A percentile compares a stretch with the other conserved stretches of the same genome.
phyloP scores from a whole-genome alignment of 1,140 invertebrate species.

The Sitophilus oryzae region DNA sequence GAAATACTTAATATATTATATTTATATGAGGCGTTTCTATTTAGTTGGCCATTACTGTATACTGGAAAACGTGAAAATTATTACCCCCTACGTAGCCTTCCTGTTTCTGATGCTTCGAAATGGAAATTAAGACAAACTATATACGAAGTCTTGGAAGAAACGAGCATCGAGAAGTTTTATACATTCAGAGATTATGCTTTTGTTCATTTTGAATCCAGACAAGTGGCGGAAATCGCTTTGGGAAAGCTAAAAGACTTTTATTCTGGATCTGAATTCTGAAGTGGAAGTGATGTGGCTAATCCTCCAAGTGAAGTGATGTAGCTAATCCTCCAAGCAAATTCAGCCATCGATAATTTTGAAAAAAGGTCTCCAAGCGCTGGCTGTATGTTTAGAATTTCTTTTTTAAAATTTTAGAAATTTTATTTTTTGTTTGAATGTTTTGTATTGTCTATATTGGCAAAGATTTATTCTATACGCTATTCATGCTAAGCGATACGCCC shows the following conservation, averaged over 20 bases:
- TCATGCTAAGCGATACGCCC: no score
- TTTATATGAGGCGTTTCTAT: no score
- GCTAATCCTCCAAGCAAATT: constrained; percentile 16
- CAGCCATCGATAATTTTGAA: constrained; percentile 12
- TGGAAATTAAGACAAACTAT: constrained; percentile 44
- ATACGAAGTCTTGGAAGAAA: constrained; percentile 34
- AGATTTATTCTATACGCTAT: no score
- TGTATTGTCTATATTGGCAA: no score
- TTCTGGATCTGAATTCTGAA: neutral
- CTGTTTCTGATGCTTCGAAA: constrained; percentile 21
- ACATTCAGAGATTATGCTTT: constrained; percentile 52
- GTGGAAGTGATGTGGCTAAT: constrained; percentile 17
- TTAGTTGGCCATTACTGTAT: no score
- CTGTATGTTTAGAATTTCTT: no score
- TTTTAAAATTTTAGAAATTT: no score
- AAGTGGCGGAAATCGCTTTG: constrained; percentile 42
- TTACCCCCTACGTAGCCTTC: constrained; percentile 41
- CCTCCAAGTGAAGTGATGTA: no score
- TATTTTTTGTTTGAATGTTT: no score
- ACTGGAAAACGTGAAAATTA: constrained; percentile 40
- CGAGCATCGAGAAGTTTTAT: constrained; percentile 44
- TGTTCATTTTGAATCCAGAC: constrained; percentile 46
- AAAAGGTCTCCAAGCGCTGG: neutral
- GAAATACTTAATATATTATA: no score
- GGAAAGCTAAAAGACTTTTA: constrained; percentile 15